These are phyloP conservation scores for Achatina immaculata DNA, from an alignment of 1,140 invertebrate genomes.

Conservation along the genomic window DNA sequence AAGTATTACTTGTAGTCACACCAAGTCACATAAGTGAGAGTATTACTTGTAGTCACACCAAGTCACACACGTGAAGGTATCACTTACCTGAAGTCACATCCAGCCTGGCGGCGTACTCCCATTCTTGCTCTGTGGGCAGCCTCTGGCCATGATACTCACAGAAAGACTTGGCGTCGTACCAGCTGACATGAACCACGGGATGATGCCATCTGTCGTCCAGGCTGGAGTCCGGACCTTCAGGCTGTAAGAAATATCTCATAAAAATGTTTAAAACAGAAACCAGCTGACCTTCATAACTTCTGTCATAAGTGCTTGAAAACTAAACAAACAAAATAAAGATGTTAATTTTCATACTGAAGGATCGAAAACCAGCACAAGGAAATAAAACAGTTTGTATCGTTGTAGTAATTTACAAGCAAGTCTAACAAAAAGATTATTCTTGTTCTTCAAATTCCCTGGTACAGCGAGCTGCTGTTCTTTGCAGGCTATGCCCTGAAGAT, in stretches of 20 bases:
- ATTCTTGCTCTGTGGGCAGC: conserved; percentile 68
- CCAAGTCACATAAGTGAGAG: too few relatives aligned
- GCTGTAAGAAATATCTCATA: conserved; percentile 39
- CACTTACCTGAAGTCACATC: too few relatives aligned
- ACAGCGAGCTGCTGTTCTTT: too few relatives aligned
- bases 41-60: too few relatives aligned
- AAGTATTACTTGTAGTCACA: too few relatives aligned
- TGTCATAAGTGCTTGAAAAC: neutral
- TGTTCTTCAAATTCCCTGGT: too few relatives aligned
- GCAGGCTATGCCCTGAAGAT: too few relatives aligned
- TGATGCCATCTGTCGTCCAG: conserved; percentile 57
- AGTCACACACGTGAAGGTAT: too few relatives aligned
- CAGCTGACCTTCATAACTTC: neutral
- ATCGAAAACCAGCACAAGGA: too few relatives aligned
- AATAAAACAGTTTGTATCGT: too few relatives aligned
- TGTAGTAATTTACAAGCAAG: too few relatives aligned
- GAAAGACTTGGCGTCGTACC: conserved; percentile 66
- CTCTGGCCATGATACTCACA: conserved; percentile 67
- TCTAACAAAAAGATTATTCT: too few relatives aligned
- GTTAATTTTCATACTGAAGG: neutral
- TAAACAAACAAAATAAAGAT: neutral
- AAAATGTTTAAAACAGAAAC: conserved; percentile 4
- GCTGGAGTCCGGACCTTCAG: conserved; percentile 61
- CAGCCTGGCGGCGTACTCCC: conserved; percentile 70
- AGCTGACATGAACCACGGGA: conserved; percentile 69